Base-by-base conservation (phyloP, 2,797 vertebrate species). In the Heliangelus exortis region DNA sequence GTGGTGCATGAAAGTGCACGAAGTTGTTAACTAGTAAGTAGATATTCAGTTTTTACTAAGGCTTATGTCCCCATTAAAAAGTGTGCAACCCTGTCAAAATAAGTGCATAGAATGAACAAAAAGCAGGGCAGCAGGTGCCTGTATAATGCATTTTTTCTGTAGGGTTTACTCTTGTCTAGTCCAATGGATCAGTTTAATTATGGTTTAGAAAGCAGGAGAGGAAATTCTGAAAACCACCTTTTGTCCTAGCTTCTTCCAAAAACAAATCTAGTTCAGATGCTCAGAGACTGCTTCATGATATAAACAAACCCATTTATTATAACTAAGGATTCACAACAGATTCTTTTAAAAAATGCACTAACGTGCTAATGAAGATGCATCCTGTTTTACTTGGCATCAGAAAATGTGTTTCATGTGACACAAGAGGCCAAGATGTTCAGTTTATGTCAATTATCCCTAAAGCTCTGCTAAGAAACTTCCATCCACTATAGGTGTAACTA, bases 51-150 rank as follows among this genome's bases (percentile, higher is more conserved):
- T 68, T 78, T 79, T 63, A 34, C 31, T 75, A 58, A 59, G 69
- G 8, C 25, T 72, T 61, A 36, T 17, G 3, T 31, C 9, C 18
- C n/a, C 16, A 29, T 57, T 54, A 87, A 4, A 13, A 68, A 33
- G 16, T 29, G 12, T 61, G 12, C 4, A 63, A 9, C 26, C 31
- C 34, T 59, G 14, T 58, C 34, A 48, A 48, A 66, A 69, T 20
- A 9, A 4, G 3, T 62, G 6, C 0, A 0, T 29, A 53, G 47
- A 76, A 87, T 25, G 20, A 81, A 7, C 10, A 74, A 59, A 58
- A 43, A 51, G 12, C 8, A 67, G 45, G 74, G 14, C 15, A 36
- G 29, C 1, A 3, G 2, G 4, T 28, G 6, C 39, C 8, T 47
- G 34, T 18, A 31, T 25, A 15, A 55, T 2, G 3, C 1, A 28